Conservation (phyloP, 1,140 invertebrate species). For the Lineus longissimus region DNA sequence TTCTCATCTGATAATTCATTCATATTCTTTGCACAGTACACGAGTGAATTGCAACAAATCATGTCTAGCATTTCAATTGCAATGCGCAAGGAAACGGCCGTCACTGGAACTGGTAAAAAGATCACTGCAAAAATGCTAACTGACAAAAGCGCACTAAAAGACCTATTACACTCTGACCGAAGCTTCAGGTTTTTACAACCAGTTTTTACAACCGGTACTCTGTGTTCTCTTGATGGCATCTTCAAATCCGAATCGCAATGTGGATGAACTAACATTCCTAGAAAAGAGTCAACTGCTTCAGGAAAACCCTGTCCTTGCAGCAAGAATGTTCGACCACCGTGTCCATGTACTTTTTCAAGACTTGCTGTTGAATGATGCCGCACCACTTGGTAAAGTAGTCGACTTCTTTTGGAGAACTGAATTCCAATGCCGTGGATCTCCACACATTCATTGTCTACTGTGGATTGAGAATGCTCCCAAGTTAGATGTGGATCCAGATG, state of each 20-base stretch:
- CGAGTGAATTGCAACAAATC: not conserved
- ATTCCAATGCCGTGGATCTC: conserved; percentile 20
- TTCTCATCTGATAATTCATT: not conserved
- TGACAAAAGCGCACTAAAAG: not conserved
- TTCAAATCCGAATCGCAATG: not conserved
- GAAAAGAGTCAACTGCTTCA: not conserved
- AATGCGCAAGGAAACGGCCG: not conserved
- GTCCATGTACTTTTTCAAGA: conserved; percentile 4
- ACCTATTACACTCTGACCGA: not conserved
- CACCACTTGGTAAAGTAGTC: conserved; percentile 15
- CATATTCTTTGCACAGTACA: conserved; percentile 2
- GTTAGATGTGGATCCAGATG: conserved; percentile 3
- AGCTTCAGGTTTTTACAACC: conserved; percentile 1
- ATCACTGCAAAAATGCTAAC: no score
- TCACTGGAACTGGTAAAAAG: no score
- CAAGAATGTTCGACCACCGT: conserved; percentile 6
- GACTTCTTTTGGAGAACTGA: conserved; percentile 19
- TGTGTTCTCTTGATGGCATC: not conserved
- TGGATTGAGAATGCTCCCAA: conserved; percentile 8
- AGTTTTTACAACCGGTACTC: not conserved
- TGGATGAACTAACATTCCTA: not conserved
- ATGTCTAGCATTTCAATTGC: not conserved
- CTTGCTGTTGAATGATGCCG: not conserved
- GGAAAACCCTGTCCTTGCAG: conserved; percentile 5
- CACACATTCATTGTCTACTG: conserved; percentile 20